Conservation (phyloP, 2,797 vertebrate genomes). For the Squalus acanthias region DNA sequence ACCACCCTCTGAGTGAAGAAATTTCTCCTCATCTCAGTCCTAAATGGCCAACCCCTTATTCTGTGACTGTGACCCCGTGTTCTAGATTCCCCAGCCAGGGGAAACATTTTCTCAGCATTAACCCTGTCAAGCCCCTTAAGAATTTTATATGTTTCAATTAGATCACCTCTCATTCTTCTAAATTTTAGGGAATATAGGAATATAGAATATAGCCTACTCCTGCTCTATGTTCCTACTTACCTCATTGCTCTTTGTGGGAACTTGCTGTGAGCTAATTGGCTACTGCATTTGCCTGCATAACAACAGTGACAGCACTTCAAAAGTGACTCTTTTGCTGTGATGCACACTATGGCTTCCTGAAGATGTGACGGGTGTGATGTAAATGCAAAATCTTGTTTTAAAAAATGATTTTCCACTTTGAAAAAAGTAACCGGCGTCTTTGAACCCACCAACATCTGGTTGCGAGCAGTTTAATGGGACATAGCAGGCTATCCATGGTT, state of each 20-base stretch:
- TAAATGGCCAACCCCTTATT: no score
- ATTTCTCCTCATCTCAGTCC: no score
- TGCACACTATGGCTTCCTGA: background rate
- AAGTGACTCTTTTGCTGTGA: background rate
- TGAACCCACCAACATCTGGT: background rate
- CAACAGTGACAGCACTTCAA: background rate
- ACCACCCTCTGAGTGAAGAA: no score
- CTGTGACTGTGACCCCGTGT: no score
- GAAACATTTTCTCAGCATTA: no score
- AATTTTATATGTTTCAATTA: no score
- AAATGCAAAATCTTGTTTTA: background rate
- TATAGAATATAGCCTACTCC: background rate
- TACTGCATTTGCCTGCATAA: background rate
- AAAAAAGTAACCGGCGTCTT: background rate
- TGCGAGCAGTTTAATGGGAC: background rate
- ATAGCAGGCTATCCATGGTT: background rate
- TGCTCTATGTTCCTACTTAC: background rate
- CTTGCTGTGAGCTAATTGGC: background rate
- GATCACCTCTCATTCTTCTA: no score
- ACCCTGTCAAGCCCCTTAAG: no score
- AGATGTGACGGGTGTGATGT: background rate
- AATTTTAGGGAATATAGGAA: no score
- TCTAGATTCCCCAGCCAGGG: no score
- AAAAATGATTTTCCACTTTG: background rate
- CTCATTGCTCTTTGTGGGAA: background rate